phyloP scores from a whole-genome alignment of 2,113 vertebrate species.

The Balaeniceps rex region DNA sequence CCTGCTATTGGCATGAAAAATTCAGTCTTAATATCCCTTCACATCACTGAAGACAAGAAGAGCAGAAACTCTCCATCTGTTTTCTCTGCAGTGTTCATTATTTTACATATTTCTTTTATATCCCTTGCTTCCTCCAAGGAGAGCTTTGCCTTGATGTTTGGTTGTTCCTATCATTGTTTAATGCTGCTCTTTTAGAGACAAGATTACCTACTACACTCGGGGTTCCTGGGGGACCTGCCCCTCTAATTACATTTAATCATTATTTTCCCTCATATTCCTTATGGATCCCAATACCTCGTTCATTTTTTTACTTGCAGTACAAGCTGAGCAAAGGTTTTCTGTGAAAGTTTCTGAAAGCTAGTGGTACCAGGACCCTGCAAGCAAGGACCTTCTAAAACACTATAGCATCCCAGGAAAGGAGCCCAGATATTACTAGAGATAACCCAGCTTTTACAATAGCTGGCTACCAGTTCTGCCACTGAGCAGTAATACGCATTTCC shows the following conservation, averaged over 20 bases:
- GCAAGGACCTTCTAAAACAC: neutral
- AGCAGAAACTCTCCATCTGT: neutral
- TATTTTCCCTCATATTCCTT: neutral
- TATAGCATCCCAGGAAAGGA: neutral
- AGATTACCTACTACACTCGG: neutral
- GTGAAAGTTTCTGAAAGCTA: neutral
- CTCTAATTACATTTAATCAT: neutral
- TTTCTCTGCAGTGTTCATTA: neutral
- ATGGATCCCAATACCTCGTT: neutral
- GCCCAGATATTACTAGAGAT: neutral
- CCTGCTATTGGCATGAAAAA: constrained; percentile 7
- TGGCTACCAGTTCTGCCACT: neutral
- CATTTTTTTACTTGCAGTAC: neutral
- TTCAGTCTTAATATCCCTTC: neutral
- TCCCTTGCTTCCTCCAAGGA: neutral
- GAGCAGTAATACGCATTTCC: neutral
- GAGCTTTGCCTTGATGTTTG: neutral
- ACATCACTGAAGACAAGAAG: neutral
- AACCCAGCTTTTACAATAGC: neutral
- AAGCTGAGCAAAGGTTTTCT: neutral
- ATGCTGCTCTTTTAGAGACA: neutral
- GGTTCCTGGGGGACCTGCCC: neutral
- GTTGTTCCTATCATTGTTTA: constrained; percentile 1
- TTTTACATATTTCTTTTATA: neutral
- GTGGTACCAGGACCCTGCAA: neutral